Percentiles rank a stretch among this genome's conserved stretches.
Evolutionary conservation across 1,140 invertebrate species (phyloP).

Genomic region (Ephestia elutella): DNA sequence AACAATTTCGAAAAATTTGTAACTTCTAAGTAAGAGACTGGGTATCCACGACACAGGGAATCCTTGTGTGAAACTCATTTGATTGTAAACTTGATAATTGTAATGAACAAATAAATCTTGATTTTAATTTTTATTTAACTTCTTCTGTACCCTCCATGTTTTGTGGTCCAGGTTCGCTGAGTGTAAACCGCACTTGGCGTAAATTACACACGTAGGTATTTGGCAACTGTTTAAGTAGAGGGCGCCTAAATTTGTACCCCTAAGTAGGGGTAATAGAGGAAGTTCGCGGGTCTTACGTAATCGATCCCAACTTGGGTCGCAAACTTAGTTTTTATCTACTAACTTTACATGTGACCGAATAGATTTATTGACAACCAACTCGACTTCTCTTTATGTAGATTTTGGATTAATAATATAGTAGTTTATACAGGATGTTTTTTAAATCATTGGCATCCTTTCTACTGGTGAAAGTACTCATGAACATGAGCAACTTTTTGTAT

Average conservation of each 20-base stretch:
- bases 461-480: no score
- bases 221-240: slow-evolving; percentile 51
- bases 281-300: slow-evolving; percentile 51
- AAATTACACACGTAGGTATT: slow-evolving; percentile 44
- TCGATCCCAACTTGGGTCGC: slow-evolving; percentile 41
- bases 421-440: no score
- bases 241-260: slow-evolving; percentile 52
- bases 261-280: slow-evolving; percentile 56
- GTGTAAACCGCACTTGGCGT: slow-evolving; percentile 30
- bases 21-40: no score
- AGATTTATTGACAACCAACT: slow-evolving; percentile 50
- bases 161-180: slow-evolving; percentile 17
- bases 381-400: not conserved
- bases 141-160: not conserved
- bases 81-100: no score
- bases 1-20: no score
- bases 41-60: no score
- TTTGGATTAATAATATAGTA: not conserved
- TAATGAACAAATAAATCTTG: no score
- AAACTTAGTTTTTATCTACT: slow-evolving; percentile 59
- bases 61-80: no score
- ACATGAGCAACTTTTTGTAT: no score
- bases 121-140: no score
- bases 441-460: no score
- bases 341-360: slow-evolving; percentile 41